A percentile compares a stretch with the other conserved stretches of the same genome.
These are phyloP conservation scores for Tetragonula carbonaria DNA, from an alignment of 2,888 invertebrate genomes.

Conservation along the genomic window DNA sequence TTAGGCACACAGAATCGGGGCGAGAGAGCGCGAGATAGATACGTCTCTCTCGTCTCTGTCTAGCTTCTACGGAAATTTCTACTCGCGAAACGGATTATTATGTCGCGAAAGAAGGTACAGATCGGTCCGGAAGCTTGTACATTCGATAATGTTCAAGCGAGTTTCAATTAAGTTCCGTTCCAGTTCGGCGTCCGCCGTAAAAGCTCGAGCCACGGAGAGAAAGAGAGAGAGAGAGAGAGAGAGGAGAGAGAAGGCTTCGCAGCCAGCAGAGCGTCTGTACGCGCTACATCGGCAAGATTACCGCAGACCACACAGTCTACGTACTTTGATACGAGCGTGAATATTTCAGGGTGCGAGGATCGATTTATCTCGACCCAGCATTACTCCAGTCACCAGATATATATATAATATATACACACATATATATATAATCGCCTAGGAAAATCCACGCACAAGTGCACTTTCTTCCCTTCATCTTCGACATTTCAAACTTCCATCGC, in stretches of 20 bases:
- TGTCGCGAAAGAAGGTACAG: constrained; percentile 27
- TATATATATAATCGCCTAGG: neutral
- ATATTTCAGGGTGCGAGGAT: constrained; percentile 64
- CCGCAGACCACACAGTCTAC: constrained; percentile 45
- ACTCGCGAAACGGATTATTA: neutral
- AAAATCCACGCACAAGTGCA: constrained; percentile 17
- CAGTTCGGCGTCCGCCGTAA: constrained; percentile 15
- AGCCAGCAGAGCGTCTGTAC: constrained; percentile 5
- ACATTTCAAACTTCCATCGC: neutral
- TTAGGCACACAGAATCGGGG: neutral
- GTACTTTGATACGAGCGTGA: constrained; percentile 58
- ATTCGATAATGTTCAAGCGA: constrained; percentile 40
- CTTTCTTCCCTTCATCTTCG: neutral
- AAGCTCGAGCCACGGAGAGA: constrained; percentile 8
- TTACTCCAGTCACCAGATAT: constrained; percentile 31
- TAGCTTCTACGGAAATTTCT: neutral
- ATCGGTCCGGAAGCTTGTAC: constrained; percentile 11
- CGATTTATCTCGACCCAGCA: constrained; percentile 57
- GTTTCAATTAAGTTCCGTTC: constrained; percentile 45
- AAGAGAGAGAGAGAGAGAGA: neutral
- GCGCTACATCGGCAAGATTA: constrained; percentile 49
- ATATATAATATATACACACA: too few relatives aligned
- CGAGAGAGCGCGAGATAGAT: neutral
- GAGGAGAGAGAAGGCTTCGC: too few relatives aligned
- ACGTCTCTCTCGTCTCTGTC: neutral